Conservation (phyloP, 1,140 invertebrate genomes). For the Acromyrmex echinatior region DNA sequence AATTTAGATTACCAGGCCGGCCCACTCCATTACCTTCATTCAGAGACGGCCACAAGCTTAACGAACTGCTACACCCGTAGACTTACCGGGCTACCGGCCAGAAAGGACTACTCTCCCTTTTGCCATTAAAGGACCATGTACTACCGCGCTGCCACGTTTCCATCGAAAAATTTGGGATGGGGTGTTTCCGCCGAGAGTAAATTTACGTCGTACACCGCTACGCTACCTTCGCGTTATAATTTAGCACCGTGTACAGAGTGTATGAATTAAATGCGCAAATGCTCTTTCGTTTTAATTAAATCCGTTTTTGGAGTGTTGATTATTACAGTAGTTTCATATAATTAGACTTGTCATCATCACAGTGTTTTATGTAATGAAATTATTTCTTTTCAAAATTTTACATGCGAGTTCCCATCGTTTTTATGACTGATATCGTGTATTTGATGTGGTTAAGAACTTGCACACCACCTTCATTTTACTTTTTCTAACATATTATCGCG, state of each 20-base stretch:
- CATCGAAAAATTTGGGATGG: conserved; percentile 63
- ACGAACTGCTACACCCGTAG: conserved; percentile 70
- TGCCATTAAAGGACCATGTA: conserved; percentile 60
- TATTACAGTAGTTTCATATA: not conserved
- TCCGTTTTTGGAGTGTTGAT: conserved; percentile 26
- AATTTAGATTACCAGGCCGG: conserved; percentile 77
- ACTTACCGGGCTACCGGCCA: conserved; percentile 52
- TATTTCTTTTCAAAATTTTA: not conserved
- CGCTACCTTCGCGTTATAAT: conserved; percentile 34
- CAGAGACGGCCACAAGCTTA: conserved; percentile 70
- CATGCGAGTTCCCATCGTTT: not conserved
- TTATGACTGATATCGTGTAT: not conserved
- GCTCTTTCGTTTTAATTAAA: conserved; percentile 41
- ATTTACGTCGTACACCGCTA: conserved; percentile 32
- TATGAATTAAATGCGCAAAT: conserved; percentile 23
- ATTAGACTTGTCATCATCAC: not conserved
- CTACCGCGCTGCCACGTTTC: conserved; percentile 15
- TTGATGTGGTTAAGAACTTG: not conserved
- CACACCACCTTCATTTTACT: not conserved
- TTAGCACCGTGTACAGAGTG: not conserved
- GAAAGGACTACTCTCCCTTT: conserved; percentile 65
- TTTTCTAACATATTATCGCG: not conserved
- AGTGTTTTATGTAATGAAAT: not conserved
- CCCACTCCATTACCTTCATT: conserved; percentile 75
- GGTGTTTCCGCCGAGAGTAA: conserved; percentile 25